Conservation (phyloP, 2,113 vertebrate genomes). For the Cygnus buccinator region DNA sequence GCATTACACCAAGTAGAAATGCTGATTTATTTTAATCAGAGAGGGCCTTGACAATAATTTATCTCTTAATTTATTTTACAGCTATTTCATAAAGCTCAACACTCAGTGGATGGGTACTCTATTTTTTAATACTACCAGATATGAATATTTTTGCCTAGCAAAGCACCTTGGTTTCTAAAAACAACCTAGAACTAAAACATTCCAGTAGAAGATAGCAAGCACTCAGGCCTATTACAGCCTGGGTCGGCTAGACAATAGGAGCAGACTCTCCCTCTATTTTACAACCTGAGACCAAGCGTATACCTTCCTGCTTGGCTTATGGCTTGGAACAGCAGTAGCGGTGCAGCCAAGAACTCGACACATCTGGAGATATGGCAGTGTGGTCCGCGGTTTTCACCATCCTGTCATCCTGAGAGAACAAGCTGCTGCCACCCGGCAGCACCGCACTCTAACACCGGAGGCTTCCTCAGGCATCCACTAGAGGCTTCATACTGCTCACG, state of each 20-base stretch:
- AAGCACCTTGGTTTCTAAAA: neutral
- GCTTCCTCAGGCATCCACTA: neutral
- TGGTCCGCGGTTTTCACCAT: neutral
- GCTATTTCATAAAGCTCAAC: neutral
- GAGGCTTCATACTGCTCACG: neutral
- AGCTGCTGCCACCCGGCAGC: neutral
- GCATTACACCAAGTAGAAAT: neutral
- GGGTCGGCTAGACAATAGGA: neutral
- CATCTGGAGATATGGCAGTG: rapidly evolving
- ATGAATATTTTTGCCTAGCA: neutral
- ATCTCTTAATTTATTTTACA: neutral
- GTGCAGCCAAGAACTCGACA: rapidly evolving
- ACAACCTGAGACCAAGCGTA: neutral
- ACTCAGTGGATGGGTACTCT: neutral
- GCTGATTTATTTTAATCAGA: neutral
- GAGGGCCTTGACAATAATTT: neutral
- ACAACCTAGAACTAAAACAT: neutral
- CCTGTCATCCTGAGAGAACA: neutral
- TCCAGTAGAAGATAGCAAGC: neutral
- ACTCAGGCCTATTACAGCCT: neutral
- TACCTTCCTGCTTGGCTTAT: neutral
- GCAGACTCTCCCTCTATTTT: neutral
- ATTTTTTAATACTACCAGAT: neutral
- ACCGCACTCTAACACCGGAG: neutral
- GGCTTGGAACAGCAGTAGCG: neutral